phyloP scores from a whole-genome alignment of 92 coral and sea anemone species.

The Anthopleura xanthogrammica region DNA sequence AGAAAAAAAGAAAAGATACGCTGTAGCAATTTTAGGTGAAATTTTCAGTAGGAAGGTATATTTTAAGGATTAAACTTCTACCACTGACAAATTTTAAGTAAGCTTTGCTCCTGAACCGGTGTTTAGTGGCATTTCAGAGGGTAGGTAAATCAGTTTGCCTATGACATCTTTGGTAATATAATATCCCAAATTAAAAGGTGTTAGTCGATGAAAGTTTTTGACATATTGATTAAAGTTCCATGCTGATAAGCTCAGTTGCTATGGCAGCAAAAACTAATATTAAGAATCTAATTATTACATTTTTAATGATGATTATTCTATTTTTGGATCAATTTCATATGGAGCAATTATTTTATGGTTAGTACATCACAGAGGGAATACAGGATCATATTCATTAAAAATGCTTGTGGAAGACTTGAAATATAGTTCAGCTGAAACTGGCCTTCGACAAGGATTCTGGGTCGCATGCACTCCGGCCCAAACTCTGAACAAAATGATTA shows the following conservation, averaged over 20 bases:
- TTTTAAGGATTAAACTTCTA: too few species aligned
- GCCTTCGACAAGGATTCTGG: not conserved
- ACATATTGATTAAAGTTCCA: slow-evolving; percentile 21
- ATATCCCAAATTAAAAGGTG: not conserved
- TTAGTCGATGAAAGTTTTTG: slow-evolving; percentile 1
- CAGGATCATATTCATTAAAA: not conserved
- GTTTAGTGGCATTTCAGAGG: not conserved
- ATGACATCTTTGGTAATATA: not conserved
- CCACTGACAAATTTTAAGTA: too few species aligned
- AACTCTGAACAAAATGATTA: too few species aligned
- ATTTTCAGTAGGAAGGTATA: too few species aligned
- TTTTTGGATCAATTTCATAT: not conserved
- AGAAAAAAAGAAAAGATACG: too few species aligned
- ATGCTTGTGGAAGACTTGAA: too few species aligned
- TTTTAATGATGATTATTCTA: not conserved
- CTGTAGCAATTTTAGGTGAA: too few species aligned
- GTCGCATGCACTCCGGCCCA: not conserved
- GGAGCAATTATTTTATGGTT: not conserved
- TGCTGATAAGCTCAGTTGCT: slow-evolving; percentile 1
- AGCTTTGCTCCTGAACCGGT: too few species aligned
- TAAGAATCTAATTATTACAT: not conserved
- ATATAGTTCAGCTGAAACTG: too few species aligned
- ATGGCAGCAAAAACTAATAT: not conserved
- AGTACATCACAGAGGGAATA: not conserved
- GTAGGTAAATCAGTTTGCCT: not conserved